Base-by-base conservation (phyloP, 2,113 vertebrate genomes). In the Regulus satrapa region DNA sequence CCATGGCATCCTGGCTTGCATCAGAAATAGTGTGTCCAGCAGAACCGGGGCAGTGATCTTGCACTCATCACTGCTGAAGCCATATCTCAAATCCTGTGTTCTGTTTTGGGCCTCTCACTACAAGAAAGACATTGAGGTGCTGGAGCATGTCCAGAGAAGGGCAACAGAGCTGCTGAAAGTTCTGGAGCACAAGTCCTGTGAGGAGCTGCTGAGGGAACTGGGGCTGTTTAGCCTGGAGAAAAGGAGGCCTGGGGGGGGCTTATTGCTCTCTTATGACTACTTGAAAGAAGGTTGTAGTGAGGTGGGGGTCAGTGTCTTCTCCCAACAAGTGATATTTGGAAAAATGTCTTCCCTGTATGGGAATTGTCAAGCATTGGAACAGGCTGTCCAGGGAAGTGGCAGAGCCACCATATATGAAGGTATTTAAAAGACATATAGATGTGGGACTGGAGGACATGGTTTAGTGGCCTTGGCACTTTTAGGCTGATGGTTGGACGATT, bases 131-230 rank as follows among this genome's bases (percentile, higher is more conserved):
- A 14, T 2, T 49, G 61, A 3, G 31, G 19, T 9, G 24, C 34
- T 66, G 43, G 71, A 31, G 13, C 0, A 0, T 2, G 10, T 31
- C 43, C 25, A 51, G 26, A 85, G 43, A 51, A 67, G 25, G 17
- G 8, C 52, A 51, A 3, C 2, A 2, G 9, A 21, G 19, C 31
- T 58, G 36, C 3, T 5, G 12, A 29, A 7, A 25, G 13, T 19
- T 66, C 17, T 85, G 43, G 59, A 63, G 18, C 49, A 46, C 14
- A 15, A 38, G 5, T 54, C 23, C 23, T 46, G 0, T 28, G 23
- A 55, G 49, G 18, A 32, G 21, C 21, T 36, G 32, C 46, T 54
- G 38, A 45, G 38, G 38, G 14, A 63, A 10, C 7, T 63, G 40
- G 18, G 32, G 21, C 17, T 21, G 8, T 38, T 46, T 19, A 63